phyloP scores from a whole-genome alignment of 2,113 vertebrate species.

The Coptodon rendalli region DNA sequence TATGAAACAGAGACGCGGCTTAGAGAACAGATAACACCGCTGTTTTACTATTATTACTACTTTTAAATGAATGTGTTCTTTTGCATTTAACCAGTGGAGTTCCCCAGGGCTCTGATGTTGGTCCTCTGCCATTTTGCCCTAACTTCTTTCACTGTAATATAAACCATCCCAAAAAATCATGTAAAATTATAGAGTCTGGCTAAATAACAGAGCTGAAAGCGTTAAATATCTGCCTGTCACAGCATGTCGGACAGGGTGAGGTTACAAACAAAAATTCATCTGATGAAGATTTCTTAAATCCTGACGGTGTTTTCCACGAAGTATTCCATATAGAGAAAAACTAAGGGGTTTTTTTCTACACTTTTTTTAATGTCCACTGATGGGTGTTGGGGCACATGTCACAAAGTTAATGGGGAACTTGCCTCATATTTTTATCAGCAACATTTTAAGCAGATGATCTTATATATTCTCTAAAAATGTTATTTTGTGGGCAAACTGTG shows the following conservation, averaged over 20 bases:
- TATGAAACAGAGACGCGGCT: neutral
- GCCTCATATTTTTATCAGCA: too few species aligned
- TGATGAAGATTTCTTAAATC: neutral
- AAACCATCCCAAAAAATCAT: neutral
- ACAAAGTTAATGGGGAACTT: neutral
- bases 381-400: neutral
- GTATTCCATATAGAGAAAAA: neutral
- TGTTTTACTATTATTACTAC: neutral
- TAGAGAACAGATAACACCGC: neutral
- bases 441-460: neutral
- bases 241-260: neutral
- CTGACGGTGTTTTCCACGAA: rapidly evolving
- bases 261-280: neutral
- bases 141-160: neutral
- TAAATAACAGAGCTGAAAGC: too few species aligned
- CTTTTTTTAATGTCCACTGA: neutral
- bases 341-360: rapidly evolving
- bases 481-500: neutral
- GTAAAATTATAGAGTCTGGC: rapidly evolving
- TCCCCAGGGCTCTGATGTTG: neutral
- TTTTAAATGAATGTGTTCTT: neutral
- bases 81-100: neutral
- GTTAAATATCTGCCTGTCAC: neutral
- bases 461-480: rapidly evolving
- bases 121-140: neutral